These are phyloP conservation scores for Scytalopus superciliaris DNA, from an alignment of 2,113 vertebrate genomes.

Conservation along the genomic window DNA sequence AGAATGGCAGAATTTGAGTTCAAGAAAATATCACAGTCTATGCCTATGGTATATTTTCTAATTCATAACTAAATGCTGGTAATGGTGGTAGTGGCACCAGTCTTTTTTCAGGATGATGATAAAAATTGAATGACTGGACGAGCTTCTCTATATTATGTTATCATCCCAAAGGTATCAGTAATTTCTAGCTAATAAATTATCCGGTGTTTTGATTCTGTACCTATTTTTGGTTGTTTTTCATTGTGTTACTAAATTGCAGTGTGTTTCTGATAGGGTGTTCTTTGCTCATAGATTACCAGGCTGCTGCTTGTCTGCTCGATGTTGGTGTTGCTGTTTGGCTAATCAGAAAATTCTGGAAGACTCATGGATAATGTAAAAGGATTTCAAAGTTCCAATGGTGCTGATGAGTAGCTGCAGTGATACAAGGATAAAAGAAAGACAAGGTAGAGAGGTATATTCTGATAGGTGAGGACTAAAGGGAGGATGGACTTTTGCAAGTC, in stretches of 20 bases:
- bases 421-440: neutral
- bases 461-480: neutral
- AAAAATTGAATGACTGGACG: neutral
- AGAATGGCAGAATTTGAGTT: neutral
- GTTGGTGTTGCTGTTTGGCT: neutral
- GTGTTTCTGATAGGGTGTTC: neutral
- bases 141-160: neutral
- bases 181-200: neutral
- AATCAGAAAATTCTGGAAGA: neutral
- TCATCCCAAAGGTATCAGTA: neutral
- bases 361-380: neutral
- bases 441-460: neutral
- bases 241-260: neutral
- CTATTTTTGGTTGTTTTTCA: neutral
- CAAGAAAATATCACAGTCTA: neutral
- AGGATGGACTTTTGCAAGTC: fast-evolving
- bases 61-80: neutral
- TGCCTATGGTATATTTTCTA: neutral
- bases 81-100: neutral
- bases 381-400: neutral
- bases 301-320: neutral
- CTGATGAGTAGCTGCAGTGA: neutral
- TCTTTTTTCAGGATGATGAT: neutral
- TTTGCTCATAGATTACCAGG: neutral
- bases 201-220: neutral